phyloP scores from a whole-genome alignment of 2,888 invertebrate species.

The Mythimna pallens region DNA sequence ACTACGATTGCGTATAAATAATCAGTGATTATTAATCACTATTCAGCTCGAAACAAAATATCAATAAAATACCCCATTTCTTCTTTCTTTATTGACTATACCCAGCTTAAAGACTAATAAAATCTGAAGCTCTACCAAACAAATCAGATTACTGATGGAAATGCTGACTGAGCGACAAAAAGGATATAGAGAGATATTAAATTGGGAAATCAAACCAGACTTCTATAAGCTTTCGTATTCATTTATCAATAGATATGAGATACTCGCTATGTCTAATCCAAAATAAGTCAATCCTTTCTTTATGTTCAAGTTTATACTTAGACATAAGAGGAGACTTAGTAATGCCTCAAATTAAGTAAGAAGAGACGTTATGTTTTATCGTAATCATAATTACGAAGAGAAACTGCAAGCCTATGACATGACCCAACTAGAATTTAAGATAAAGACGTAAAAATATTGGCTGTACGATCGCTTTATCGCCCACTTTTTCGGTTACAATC shows the following conservation, averaged over 20 bases:
- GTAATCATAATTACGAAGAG: no score
- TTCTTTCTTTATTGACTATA: constrained; percentile 13
- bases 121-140: constrained; percentile 12
- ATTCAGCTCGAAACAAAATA: background rate
- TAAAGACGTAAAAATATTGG: no score
- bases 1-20: background rate
- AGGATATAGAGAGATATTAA: background rate
- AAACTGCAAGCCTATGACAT: no score
- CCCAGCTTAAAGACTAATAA: constrained; percentile 11
- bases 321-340: no score
- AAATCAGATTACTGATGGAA: constrained; percentile 8
- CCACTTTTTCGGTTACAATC: no score
- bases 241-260: background rate
- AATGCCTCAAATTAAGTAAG: no score
- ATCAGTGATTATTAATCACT: background rate
- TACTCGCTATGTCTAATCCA: background rate
- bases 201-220: constrained; percentile 2
- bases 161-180: constrained; percentile 30
- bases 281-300: no score
- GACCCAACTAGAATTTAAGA: no score
- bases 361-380: no score
- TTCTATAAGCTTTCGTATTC: constrained; percentile 3
- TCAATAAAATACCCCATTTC: constrained; percentile 11
- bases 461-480: no score
- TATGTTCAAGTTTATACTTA: no score